These are phyloP conservation scores for Vanacampus margaritifer DNA, from an alignment of 2,113 vertebrate species.

Conservation along the genomic window DNA sequence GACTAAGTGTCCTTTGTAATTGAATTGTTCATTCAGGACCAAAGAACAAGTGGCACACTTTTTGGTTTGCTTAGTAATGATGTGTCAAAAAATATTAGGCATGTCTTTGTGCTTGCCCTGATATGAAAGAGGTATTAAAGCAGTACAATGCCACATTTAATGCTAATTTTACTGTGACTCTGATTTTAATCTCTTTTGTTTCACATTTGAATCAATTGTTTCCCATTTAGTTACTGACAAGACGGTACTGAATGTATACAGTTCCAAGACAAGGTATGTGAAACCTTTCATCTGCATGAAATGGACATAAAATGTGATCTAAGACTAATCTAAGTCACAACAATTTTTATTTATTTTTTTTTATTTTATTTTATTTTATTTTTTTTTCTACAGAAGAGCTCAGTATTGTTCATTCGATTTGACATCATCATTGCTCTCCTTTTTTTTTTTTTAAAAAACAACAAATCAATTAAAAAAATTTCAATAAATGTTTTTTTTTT, in stretches of 20 bases:
- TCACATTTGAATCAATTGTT: background rate
- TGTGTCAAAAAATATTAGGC: conserved; percentile 15
- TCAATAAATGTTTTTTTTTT: no score
- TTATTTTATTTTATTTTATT: no score
- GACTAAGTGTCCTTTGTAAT: conserved; percentile 44
- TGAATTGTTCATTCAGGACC: conserved; percentile 46
- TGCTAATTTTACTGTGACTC: conserved; percentile 1
- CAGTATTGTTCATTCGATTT: no score
- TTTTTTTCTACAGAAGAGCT: no score
- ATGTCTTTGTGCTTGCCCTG: conserved; percentile 11
- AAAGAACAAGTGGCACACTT: conserved; percentile 34
- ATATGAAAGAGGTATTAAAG: background rate
- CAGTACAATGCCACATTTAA: background rate
- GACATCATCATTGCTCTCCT: no score
- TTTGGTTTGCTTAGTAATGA: conserved; percentile 20
- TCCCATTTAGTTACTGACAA: background rate
- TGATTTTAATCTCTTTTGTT: conserved; percentile 11
- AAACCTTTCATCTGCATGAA: background rate
- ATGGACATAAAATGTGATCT: background rate
- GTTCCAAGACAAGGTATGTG: background rate
- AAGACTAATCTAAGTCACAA: background rate
- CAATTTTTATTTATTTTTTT: no score
- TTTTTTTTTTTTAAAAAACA: no score
- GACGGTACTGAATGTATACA: background rate
- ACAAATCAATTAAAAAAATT: no score